Percentiles rank a stretch among this genome's conserved stretches.
Evolutionary conservation across 1,140 invertebrate genomes (phyloP).

Genomic region (Polypedilum vanderplanki): DNA sequence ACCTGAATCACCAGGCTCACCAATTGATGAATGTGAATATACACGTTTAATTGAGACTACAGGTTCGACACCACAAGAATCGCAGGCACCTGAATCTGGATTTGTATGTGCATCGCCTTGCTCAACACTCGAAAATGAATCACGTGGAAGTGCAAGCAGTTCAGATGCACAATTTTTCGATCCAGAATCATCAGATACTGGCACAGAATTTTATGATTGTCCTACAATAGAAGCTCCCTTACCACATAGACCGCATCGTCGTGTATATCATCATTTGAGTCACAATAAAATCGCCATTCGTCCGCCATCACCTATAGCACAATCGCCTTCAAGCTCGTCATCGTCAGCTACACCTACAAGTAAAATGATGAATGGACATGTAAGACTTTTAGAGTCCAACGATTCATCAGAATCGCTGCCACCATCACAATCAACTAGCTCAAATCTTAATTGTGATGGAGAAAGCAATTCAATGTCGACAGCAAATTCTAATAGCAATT

Average conservation of each 20-base stretch:
- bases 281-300: background rate
- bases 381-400: slow-evolving; percentile 1
- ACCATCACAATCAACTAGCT: slow-evolving; percentile 29
- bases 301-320: background rate
- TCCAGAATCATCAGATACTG: slow-evolving; percentile 43
- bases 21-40: slow-evolving; percentile 52
- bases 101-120: slow-evolving; percentile 45
- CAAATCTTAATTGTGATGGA: background rate
- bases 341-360: slow-evolving; percentile 12
- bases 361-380: slow-evolving; percentile 16
- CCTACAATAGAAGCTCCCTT: background rate
- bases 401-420: slow-evolving; percentile 30
- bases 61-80: slow-evolving; percentile 42
- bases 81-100: slow-evolving; percentile 47
- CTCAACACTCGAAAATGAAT: slow-evolving; percentile 7
- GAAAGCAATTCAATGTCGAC: background rate
- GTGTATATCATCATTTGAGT: slow-evolving; percentile 25
- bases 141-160: slow-evolving; percentile 40
- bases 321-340: background rate
- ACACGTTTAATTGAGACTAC: slow-evolving; percentile 45
- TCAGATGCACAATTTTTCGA: slow-evolving; percentile 51
- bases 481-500: slow-evolving; percentile 6
- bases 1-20: slow-evolving; percentile 57
- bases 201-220: slow-evolving; percentile 31
- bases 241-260: background rate